Conservation (phyloP, 2,113 vertebrate genomes). For the Lathamus discolor region DNA sequence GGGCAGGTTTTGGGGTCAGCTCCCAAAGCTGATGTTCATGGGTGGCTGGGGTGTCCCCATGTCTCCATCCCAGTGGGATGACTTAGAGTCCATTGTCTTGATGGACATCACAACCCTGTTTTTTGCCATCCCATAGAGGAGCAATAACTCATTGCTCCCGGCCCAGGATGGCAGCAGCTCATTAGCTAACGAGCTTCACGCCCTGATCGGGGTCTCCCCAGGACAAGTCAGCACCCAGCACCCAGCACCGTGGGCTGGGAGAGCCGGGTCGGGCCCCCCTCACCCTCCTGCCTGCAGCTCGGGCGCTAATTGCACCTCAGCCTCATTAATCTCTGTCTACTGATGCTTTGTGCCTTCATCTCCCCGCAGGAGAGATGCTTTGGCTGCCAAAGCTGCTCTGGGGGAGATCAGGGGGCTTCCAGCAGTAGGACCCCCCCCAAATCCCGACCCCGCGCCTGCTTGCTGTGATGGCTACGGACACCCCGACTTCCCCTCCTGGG, state of each 20-base stretch:
- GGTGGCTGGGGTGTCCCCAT: background rate
- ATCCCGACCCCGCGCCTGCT: background rate
- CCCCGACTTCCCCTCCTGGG: background rate
- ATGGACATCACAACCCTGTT: rapidly evolving
- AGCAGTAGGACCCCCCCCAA: background rate
- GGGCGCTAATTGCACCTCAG: constrained; percentile 5
- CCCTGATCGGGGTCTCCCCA: rapidly evolving
- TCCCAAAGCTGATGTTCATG: rapidly evolving
- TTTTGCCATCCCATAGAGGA: background rate
- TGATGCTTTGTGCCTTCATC: background rate
- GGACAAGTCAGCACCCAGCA: background rate
- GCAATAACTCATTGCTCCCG: rapidly evolving
- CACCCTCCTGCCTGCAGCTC: background rate
- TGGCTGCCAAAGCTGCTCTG: background rate
- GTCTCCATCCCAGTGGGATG: background rate
- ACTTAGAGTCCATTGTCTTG: background rate
- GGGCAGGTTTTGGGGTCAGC: background rate
- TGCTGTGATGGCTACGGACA: background rate
- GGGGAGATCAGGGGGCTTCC: background rate
- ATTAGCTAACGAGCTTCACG: rapidly evolving
- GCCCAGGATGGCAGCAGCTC: rapidly evolving
- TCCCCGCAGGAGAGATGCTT: background rate
- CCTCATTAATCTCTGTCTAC: constrained; percentile 55
- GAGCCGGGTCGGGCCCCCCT: rapidly evolving
- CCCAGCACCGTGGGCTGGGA: background rate